Evolutionary conservation across 2,797 vertebrate species (phyloP), one percentile per base, ranked within the genome.

Genomic region (Valencia hispanica): DNA sequence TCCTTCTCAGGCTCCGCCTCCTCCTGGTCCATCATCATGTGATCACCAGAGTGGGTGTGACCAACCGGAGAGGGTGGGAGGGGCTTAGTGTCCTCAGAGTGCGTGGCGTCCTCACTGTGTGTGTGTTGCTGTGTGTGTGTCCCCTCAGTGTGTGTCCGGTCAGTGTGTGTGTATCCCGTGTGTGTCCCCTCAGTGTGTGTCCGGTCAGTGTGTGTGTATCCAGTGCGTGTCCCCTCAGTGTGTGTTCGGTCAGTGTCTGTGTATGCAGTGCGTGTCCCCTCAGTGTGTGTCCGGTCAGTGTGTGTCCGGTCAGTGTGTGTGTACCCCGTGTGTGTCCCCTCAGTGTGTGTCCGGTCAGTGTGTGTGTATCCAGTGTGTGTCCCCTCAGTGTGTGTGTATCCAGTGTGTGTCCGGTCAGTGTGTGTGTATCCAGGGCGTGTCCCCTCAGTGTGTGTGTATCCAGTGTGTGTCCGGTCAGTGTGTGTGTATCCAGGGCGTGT

Each of bases 391-490:
- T 8, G n/a, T 73, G 79, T 76, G 66, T 47, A 63, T n/a, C 6
- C 45, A 2, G 45, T 50, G 63, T 68, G 39, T 68, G 25, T 2
- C 12, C n/a, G n/a, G n/a, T 68, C 25, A 15, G 65, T 8, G n/a
- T 73, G 79, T 78, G 75, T 68, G 70, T 68, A 0, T 0, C 36
- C n/a, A n/a, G n/a, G n/a, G n/a, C n/a, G n/a, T n/a, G n/a, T n/a
- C n/a, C n/a, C n/a, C n/a, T n/a, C n/a, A n/a, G n/a, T n/a, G n/a
- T 36, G 68, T 69, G 77, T 77, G 74, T 77, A 65, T 48, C 77
- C 5, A 1, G 84, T 79, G 81, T 86, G 88, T 68, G 95, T 80
- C 61, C 87, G 76, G n/a, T n/a, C n/a, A n/a, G n/a, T n/a, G n/a
- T 36, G 68, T 69, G 77, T 77, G 74, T 77, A 65, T 48, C 77